A percentile compares a stretch with the other conserved stretches of the same genome.
Evolutionary conservation across 2,797 vertebrate genomes (phyloP).

Genomic region (Todus mexicanus): DNA sequence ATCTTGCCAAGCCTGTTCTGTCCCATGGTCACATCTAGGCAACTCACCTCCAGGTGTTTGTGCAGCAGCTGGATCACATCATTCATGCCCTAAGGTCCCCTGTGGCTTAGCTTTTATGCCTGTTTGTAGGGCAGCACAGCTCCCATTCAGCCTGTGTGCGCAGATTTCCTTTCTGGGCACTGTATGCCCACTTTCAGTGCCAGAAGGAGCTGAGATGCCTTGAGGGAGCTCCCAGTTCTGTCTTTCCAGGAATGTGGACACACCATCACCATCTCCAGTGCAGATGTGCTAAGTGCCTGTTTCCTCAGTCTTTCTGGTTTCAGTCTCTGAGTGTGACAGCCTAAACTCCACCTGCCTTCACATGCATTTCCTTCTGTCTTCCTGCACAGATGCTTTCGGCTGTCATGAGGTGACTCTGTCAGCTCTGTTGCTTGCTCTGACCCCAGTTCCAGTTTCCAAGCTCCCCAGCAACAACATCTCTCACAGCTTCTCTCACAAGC

Average conservation of each 20-base stretch:
- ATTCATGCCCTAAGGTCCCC: background rate
- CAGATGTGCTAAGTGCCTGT: rapidly evolving
- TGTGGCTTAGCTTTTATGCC: background rate
- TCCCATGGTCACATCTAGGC: no score
- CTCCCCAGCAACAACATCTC: background rate
- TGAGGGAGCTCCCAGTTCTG: background rate
- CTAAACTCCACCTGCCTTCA: background rate
- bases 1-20: background rate
- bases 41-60: background rate
- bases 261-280: background rate
- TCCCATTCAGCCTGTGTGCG: background rate
- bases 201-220: background rate
- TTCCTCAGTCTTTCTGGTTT: background rate
- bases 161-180: background rate
- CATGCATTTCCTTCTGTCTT: background rate
- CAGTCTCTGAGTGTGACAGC: rapidly evolving
- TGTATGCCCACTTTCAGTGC: background rate
- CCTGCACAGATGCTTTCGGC: background rate
- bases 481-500: background rate
- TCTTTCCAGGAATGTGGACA: background rate
- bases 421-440: background rate
- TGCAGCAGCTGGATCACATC: background rate
- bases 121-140: background rate
- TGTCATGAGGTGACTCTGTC: background rate
- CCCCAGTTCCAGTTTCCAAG: background rate